Percentiles rank a stretch among this genome's conserved stretches.
Evolutionary conservation across 2,113 vertebrate species (phyloP).

Genomic region (Neogobius melanostomus): DNA sequence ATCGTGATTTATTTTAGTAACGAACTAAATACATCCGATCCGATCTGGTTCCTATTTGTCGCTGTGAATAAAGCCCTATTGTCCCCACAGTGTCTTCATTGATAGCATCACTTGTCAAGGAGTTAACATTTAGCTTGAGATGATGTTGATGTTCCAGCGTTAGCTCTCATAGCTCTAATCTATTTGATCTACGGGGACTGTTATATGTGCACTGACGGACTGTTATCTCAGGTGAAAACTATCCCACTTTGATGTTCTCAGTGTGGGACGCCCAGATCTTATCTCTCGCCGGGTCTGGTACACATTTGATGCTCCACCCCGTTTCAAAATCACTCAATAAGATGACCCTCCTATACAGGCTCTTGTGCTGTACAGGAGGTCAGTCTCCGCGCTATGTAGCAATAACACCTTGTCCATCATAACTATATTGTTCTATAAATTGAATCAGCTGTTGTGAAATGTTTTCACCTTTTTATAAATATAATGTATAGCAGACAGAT

Average conservation of each 20-base stretch:
- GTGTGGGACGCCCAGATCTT: constrained; percentile 2
- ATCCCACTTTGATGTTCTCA: neutral
- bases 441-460: too few relatives aligned
- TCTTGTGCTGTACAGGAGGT: neutral
- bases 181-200: neutral
- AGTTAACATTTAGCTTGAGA: constrained; percentile 2
- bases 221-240: constrained; percentile 2
- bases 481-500: too few relatives aligned
- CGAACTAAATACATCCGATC: neutral
- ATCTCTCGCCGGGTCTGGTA: constrained; percentile 32
- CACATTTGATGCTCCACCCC: constrained; percentile 25
- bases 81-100: neutral
- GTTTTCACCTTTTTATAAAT: too few relatives aligned
- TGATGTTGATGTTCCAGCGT: constrained; percentile 13
- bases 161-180: constrained; percentile 12
- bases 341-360: neutral
- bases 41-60: neutral
- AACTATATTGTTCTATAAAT: too few relatives aligned
- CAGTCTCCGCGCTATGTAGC: neutral
- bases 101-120: neutral
- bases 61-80: neutral
- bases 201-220: neutral
- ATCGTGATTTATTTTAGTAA: neutral
- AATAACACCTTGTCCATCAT: neutral
- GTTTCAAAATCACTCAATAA: constrained; percentile 21